Base-by-base conservation (phyloP, 1,140 invertebrate species). In the Drosophila pectinifera region DNA sequence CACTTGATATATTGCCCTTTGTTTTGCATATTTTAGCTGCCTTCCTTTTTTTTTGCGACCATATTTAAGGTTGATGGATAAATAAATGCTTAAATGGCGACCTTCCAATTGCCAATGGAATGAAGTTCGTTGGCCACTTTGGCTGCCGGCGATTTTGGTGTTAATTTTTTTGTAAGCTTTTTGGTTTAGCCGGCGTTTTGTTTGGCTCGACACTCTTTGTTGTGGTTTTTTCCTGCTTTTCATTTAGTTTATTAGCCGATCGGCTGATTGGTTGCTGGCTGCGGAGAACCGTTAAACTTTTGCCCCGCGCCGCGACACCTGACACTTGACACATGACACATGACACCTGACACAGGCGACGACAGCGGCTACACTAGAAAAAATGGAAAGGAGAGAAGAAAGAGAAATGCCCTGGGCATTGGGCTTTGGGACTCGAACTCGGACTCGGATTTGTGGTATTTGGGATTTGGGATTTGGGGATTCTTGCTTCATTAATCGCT, bases 401-500 rank as follows among this genome's bases (percentile, higher is more conserved):
- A 39, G 22, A 58, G 38, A 46, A 31, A 43, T 69, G 56, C 67
- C 72, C 53, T 51, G 24, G 63, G 63, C 42, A 26, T 48, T 49
- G 62, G 63, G n/a, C 16, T 31, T 67, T 49, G 59, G 43, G 26
- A 62, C 4, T 22, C 22, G 22, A 4, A 22, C 4, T 34, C n/a
- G n/a, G n/a, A n/a, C 64, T 51, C 20, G 45, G 62, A 34, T 46
- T 53, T 51, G 20, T 73, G 18, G 31, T 39, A 57, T 45, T 56
- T 57, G 61, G 57, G 11, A 57, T 45, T 56, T 57, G 61, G 57
- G 11, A 57, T 72, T 53, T 53, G 59, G 58, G 55, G 80, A 88
- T 82, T 88, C 83, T 86, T 88, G 70, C 69, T 80, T 88, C 83
- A 86, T 86, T 86, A 86, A 86, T 86, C 83, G 82, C 62, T 79